Evolutionary conservation across 1,140 invertebrate genomes (phyloP), one percentile per base, ranked within the genome.

Genomic region (Acromyrmex echinatior): DNA sequence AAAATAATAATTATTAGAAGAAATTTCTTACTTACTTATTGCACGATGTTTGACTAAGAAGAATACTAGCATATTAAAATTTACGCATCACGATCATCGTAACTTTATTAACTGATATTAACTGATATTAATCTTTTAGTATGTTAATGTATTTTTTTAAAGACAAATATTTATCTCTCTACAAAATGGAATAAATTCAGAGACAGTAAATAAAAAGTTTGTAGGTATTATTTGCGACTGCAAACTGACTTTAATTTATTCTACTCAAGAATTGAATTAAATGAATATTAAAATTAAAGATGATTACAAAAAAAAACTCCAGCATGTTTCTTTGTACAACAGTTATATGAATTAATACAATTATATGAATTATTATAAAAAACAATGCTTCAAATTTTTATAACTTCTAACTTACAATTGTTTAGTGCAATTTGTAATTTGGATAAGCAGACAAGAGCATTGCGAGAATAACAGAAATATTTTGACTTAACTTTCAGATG

Each of bases 1-100:
- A 73, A 45, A 45, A 45, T 78, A 73, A 45, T 39, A 63, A 78
- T 21, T 25, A 45, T 78, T 63, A 78, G 12, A 63, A 12, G 1
- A 78, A 65, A 63, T 78, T 60, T 39, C 60, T n/a, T 9, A 35
- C 51, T 56, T 74, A 31, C 35, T 73, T 71, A 71, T 7, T 21
- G 16, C 9, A 18, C 18, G 1, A 6, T 39, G 39, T 21, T 60
- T 60, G 60, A 25, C 0, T 21, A 10, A 10, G 31, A 77, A 77
- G 21, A 10, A 62, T 62, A 45, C 35, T 9, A 1, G 16, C 31
- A 9, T n/a, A 39, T 39, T 60, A 39, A 25, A 18, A 58, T 39
- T 77, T 60, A 76, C 35, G 49, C 18, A 31, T 35, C 14, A 28
- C n/a, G 31, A 12, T 3, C 0, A 9, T 58, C n/a, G 31, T 21